Conservation (phyloP, 2,797 vertebrate genomes). For the Enteromius radiatus region DNA sequence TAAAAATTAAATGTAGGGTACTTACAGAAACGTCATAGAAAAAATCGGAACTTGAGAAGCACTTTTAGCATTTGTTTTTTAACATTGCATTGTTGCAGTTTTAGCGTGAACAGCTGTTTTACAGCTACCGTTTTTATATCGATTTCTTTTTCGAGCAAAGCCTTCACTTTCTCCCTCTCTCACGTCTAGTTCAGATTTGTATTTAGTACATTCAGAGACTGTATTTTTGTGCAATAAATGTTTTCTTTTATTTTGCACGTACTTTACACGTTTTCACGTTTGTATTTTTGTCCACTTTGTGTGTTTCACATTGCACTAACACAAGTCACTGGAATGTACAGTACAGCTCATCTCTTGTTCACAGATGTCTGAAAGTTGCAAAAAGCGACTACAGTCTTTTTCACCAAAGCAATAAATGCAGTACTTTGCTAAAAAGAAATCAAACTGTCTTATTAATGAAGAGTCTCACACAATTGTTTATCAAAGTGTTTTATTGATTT, state of each 20-base stretch:
- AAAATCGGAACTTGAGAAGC: background rate
- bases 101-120: conserved; percentile 59
- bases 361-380: conserved; percentile 38
- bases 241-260: conserved; percentile 35
- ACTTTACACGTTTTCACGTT: conserved; percentile 27
- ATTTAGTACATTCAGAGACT: conserved; percentile 24
- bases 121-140: conserved; percentile 51
- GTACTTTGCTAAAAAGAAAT: conserved; percentile 18
- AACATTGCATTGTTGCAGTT: conserved; percentile 28
- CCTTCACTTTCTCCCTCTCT: conserved; percentile 17
- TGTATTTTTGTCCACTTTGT: conserved; percentile 23
- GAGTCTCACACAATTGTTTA: background rate
- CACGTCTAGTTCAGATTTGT: conserved; percentile 9
- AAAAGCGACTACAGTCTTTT: conserved; percentile 32
- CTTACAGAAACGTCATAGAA: background rate
- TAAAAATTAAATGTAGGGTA: background rate
- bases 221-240: conserved; percentile 57
- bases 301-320: conserved; percentile 1
- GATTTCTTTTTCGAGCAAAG: conserved; percentile 19
- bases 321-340: conserved; percentile 12
- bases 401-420: conserved; percentile 50
- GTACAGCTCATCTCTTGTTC: conserved; percentile 4
- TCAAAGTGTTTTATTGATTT: background rate
- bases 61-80: background rate
- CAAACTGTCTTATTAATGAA: conserved; percentile 22